Percentiles rank a stretch among this genome's conserved stretches.
Evolutionary conservation across 2,888 invertebrate genomes (phyloP).

Genomic region (Lamellibrachia columna): DNA sequence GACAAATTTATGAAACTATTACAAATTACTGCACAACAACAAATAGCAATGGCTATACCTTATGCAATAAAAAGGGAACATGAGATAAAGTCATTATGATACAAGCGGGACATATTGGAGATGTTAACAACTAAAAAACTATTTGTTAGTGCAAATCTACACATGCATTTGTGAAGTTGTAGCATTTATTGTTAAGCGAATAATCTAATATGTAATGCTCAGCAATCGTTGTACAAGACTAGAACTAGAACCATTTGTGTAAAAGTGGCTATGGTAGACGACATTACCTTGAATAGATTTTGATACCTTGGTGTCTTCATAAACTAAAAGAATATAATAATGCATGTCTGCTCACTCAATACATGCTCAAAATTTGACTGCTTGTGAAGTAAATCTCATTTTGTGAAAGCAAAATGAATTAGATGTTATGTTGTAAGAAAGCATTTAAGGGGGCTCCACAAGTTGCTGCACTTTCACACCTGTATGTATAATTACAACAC

Average conservation of each 20-base stretch:
- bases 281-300: too few species aligned
- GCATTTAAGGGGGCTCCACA: neutral
- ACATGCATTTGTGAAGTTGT: neutral
- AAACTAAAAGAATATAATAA: too few species aligned
- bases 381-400: neutral
- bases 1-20: too few species aligned
- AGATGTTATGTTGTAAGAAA: neutral
- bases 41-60: neutral
- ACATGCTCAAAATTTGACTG: neutral
- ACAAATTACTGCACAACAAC: too few species aligned
- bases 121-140: neutral
- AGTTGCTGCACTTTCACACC: neutral
- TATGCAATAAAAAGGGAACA: neutral
- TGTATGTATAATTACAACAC: neutral
- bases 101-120: neutral
- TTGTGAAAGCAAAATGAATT: neutral
- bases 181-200: neutral
- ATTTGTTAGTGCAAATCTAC: neutral
- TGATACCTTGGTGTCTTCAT: too few species aligned
- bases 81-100: neutral
- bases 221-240: too few species aligned
- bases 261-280: too few species aligned
- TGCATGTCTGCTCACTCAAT: neutral
- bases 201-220: too few species aligned
- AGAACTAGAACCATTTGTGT: too few species aligned